Evolutionary conservation across 2,888 invertebrate species (phyloP), one percentile per base, ranked within the genome.

Genomic region (Apomyelois bistriatella): DNA sequence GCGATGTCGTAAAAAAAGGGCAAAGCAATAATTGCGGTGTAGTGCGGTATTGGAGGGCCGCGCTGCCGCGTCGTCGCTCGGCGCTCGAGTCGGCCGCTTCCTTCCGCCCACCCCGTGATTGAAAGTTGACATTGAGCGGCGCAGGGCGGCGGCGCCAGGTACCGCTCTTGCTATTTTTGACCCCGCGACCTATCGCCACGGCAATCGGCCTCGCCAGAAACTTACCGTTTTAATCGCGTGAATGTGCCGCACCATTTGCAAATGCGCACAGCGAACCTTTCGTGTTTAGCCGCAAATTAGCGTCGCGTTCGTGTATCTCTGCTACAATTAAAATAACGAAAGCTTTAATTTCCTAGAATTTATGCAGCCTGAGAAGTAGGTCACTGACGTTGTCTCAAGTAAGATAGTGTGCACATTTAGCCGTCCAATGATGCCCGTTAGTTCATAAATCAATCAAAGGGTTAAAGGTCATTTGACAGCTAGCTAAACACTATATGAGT

Each of bases 71-170:
- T 72, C 75, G 74, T 72, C 74, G 74, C 22, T 71, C 74, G 72
- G 76, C 73, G 82, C 79, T 81, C 87, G 79, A 76, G 78, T 75
- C 69, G 72, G 74, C 73, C 67, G 76, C 74, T 82, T 85, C 84
- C 85, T 85, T 82, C 85, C 82, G 82, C 81, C 82, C 76, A 74
- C 76, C 22, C 72, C 74, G 72, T 85, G 86, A 86, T 87, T 86
- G 83, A 84, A 89, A 82, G 85, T 86, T 88, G 88, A 87, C 88
- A 86, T 87, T 86, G 88, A 85, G 79, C 81, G 70, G 70, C 60
- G 76, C 75, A 70, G 85, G 85, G 86, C 77, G 85, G 86, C 77
- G 85, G 87, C 82, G 81, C 89, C 88, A 85, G 90, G 90, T 79
- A 90, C 90, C 83, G 80, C 78, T 79, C 80, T 79, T 79, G 79